Percentiles rank a stretch among this genome's conserved stretches.
Evolutionary conservation across 2,888 invertebrate genomes (phyloP).

Genomic region (Nemotelus pantherinus): DNA sequence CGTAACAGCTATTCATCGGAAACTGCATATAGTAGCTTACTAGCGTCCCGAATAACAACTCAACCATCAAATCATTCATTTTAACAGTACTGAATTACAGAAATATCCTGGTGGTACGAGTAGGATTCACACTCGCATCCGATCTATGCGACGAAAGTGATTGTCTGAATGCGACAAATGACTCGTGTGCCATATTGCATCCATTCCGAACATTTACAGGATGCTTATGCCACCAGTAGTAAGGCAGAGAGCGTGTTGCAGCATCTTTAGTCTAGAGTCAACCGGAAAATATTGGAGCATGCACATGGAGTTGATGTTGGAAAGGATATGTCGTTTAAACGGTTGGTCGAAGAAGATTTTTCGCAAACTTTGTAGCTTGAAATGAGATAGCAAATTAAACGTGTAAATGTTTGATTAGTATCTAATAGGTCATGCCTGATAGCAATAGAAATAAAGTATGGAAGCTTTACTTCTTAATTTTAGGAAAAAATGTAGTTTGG

Average conservation of each 20-base stretch:
- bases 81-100: conserved; percentile 15
- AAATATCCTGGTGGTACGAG: neutral
- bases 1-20: conserved; percentile 16
- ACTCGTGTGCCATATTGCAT: conserved; percentile 7
- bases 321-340: neutral
- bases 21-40: conserved; percentile 25
- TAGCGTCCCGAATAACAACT: conserved; percentile 35
- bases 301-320: conserved; percentile 11
- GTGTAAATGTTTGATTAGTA: no score
- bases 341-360: no score
- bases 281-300: conserved; percentile 2
- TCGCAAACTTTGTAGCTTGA: no score
- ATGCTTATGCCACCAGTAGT: neutral
- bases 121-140: neutral
- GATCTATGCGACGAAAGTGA: no score
- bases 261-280: neutral
- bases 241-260: no score
- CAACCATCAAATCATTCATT: conserved; percentile 41
- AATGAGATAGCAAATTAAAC: no score
- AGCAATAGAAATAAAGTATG: no score
- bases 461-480: no score
- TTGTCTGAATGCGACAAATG: neutral
- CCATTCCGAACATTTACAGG: conserved; percentile 8
- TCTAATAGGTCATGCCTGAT: no score
- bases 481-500: no score